These are phyloP conservation scores for human (Homo sapiens) DNA, from an alignment of 2,113 vertebrate species.

Conservation along the genomic window DNA sequence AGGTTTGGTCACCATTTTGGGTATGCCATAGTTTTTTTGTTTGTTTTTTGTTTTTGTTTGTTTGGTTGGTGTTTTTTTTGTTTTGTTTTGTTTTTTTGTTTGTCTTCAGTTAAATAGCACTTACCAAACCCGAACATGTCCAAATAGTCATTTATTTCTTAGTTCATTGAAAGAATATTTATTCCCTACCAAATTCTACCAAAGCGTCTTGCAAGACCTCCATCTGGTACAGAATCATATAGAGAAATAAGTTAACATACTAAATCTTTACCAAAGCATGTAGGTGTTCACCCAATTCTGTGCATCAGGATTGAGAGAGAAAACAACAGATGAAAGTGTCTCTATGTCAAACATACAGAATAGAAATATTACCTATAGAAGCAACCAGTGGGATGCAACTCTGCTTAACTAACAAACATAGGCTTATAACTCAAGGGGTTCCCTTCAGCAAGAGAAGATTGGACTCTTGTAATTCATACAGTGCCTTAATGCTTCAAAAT, in stretches of 20 bases:
- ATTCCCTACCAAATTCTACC: not conserved
- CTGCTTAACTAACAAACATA: not conserved
- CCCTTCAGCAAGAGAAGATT: not conserved
- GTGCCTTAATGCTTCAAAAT: not conserved
- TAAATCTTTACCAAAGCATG: not conserved
- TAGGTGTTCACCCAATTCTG: not conserved
- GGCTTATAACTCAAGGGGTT: not conserved
- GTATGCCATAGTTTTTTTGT: not conserved
- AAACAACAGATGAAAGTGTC: rapidly evolving
- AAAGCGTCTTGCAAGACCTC: not conserved
- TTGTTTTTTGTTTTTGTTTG: no score
- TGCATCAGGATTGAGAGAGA: not conserved
- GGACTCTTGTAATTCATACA: rapidly evolving
- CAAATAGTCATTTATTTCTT: not conserved
- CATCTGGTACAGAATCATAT: not conserved
- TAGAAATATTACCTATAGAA: not conserved
- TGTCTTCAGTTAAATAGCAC: not conserved
- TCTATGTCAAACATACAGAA: not conserved
- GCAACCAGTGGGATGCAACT: rapidly evolving
- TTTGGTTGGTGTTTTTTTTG: not conserved
- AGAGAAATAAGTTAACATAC: not conserved
- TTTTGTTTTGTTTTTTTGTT: not conserved
- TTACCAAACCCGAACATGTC: not conserved
- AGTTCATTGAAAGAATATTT: not conserved
- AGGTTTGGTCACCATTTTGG: not conserved